Evolutionary conservation across 2,888 invertebrate genomes (phyloP), one percentile per base, ranked within the genome.

Genomic region (Limenitis camilla): DNA sequence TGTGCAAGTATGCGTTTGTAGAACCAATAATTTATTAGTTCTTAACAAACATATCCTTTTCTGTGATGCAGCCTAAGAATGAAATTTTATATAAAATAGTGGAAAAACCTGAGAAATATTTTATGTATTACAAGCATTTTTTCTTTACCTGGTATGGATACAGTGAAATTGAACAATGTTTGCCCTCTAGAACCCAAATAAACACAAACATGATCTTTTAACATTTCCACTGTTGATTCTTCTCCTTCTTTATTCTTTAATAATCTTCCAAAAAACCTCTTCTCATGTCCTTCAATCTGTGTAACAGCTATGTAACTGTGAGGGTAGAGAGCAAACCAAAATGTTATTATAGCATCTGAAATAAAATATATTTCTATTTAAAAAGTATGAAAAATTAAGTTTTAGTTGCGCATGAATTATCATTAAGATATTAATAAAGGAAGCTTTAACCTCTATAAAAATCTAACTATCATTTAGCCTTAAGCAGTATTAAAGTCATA

Each of bases 101-200:
- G n/a, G n/a, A 27, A 28, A 30, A 9, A 5, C 2, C 6, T 9
- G 6, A 40, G n/a, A 9, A 41, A 11, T 11, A n/a, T 3, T 8
- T 10, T 28, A 8, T 32, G 11, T 30, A n/a, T n/a, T n/a, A n/a
- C n/a, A n/a, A n/a, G n/a, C n/a, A n/a, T n/a, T n/a, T n/a, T n/a
- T n/a, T n/a, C n/a, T n/a, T 62, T 71, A 88, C 89, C 88, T 77
- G 78, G 76, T 43, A 89, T 71, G 29, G 89, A 87, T 59, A 92
- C 75, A 5, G 89, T 88, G 29, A 91, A 86, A 68, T 92, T 92
- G 35, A 91, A 91, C 43, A 93, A 78, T 1, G 91, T 90, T 57
- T 90, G 90, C 62, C 90, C 90, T 62, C 91, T 90, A 1, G 78
- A 68, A 0, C 95, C 95, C 52, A 94, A 75, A 69, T 91, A 92